Percentiles rank a stretch among this genome's conserved stretches.
These are phyloP conservation scores for Mormyrus lacerda DNA, from an alignment of 2,113 vertebrate genomes.

Conservation along the genomic window DNA sequence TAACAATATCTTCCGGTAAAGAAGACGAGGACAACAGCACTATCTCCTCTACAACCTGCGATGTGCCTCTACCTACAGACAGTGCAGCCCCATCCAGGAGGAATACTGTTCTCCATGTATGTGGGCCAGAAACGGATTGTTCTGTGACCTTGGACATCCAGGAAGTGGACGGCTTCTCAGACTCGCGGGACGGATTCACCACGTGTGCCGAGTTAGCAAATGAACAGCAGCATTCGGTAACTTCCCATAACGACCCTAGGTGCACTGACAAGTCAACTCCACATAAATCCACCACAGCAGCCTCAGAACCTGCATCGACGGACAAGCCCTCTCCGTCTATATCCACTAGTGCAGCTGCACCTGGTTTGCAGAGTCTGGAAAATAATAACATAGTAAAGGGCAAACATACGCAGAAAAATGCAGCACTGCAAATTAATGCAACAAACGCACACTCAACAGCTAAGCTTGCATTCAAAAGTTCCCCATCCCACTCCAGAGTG, in stretches of 20 bases:
- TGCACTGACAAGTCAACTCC: neutral
- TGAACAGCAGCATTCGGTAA: constrained; percentile 25
- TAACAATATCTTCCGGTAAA: constrained; percentile 14
- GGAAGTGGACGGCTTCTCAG: constrained; percentile 44
- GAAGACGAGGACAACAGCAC: constrained; percentile 20
- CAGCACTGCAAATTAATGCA: neutral
- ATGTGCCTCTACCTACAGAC: constrained; percentile 35
- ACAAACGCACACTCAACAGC: neutral
- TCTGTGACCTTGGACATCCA: constrained; percentile 62
- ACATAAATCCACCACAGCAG: constrained; percentile 3
- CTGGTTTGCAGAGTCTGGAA: constrained; percentile 5
- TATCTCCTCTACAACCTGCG: constrained; percentile 32
- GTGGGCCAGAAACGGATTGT: constrained; percentile 57
- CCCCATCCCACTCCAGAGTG: constrained; percentile 37
- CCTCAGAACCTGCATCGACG: constrained; percentile 24
- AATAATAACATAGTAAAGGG: constrained; percentile 1
- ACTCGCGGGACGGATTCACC: constrained; percentile 20
- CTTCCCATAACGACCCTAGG: constrained; percentile 33
- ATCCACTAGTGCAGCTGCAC: constrained; percentile 43
- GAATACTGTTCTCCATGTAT: constrained; percentile 24
- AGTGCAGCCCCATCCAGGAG: constrained; percentile 46
- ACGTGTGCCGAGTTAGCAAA: neutral
- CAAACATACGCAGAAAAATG: neutral
- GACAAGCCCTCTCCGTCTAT: constrained; percentile 31
- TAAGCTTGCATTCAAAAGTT: constrained; percentile 38